Evolutionary conservation across 2,113 vertebrate genomes (phyloP), one percentile per base, ranked within the genome.

Genomic region (Corvus moneduloides): DNA sequence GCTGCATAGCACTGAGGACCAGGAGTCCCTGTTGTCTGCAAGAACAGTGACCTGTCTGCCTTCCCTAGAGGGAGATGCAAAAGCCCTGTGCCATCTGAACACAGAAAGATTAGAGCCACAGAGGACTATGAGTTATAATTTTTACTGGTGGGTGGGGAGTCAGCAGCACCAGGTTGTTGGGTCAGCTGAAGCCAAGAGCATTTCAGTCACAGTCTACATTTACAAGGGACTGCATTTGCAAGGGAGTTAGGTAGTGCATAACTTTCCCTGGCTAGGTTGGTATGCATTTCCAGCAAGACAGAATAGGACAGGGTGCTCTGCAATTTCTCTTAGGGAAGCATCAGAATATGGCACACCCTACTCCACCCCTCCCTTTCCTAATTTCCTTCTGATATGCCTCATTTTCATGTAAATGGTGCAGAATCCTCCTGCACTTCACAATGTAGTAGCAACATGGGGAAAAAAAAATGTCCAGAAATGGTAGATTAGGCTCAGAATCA

Each of bases 401-500:
- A 52, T 44, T 82, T 96, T 67, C 68, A 77, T 32, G 35, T 43
- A 58, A 66, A 51, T 58, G 19, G 62, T 44, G 48, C 21, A 84
- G 88, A 92, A 90, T 41, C 5, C 59, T 94, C 39, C 54, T 82
- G n/a, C 32, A 77, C 26, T 52, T 56, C 46, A 79, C 23, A 72
- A 9, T 54, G 26, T 52, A 61, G 30, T 22, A 55, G 22, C 13
- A 72, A 78, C 26, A 20, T 8, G 21, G 30, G 13, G 9, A 18
- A 17, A n/a, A 51, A 51, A 43, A 23, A 49, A 7, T 14, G 7
- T 11, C 13, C 48, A 83, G 68, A 94, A 96, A 77, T 62, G 51
- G n/a, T 87, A 73, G 32, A 87, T 88, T 87, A 92, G 52, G 43
- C 92, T 69, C 49, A 79, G 48, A 84, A 84, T 84, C 91, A 82